A percentile compares a stretch with the other conserved stretches of the same genome.
These are phyloP conservation scores for Hirtodrosophila duncani DNA, from an alignment of 2,888 invertebrate species.

Conservation along the genomic window DNA sequence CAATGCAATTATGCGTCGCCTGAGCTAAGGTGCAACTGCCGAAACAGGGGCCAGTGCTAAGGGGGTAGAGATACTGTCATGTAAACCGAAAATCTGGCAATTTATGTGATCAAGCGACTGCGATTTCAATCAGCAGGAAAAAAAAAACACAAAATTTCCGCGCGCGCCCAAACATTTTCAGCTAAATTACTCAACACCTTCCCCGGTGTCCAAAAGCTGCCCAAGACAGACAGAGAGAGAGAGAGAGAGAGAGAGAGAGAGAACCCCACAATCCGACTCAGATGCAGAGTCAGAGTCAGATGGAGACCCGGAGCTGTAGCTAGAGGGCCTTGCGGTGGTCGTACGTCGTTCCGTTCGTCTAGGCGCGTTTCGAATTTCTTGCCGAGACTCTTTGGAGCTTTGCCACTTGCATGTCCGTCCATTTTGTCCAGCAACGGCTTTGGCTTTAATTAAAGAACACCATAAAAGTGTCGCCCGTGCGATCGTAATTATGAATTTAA, in stretches of 20 bases:
- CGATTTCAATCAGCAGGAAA: slow-evolving; percentile 70
- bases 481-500: slow-evolving; percentile 78
- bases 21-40: neutral
- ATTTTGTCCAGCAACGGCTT: slow-evolving; percentile 16
- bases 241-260: slow-evolving; percentile 5
- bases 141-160: slow-evolving; percentile 20
- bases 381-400: slow-evolving; percentile 16
- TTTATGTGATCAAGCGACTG: slow-evolving; percentile 75
- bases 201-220: too few species aligned
- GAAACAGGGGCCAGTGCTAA: neutral
- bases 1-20: slow-evolving; percentile 73
- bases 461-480: slow-evolving; percentile 77
- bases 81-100: slow-evolving; percentile 71
- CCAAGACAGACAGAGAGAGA: neutral
- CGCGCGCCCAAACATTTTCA: slow-evolving; percentile 6
- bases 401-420: slow-evolving; percentile 25
- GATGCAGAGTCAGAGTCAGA: neutral
- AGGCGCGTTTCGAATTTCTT: slow-evolving; percentile 65
- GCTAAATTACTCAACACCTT: slow-evolving; percentile 75
- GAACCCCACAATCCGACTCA: slow-evolving; percentile 5
- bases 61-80: slow-evolving; percentile 37
- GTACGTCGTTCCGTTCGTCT: slow-evolving; percentile 16
- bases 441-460: slow-evolving; percentile 77
- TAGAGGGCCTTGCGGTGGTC: slow-evolving; percentile 30
- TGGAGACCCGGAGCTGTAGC: slow-evolving; percentile 20